A percentile compares a stretch with the other conserved stretches of the same genome.
Conservation (phyloP, 2,797 vertebrate species). For the Lepus townsendii region DNA sequence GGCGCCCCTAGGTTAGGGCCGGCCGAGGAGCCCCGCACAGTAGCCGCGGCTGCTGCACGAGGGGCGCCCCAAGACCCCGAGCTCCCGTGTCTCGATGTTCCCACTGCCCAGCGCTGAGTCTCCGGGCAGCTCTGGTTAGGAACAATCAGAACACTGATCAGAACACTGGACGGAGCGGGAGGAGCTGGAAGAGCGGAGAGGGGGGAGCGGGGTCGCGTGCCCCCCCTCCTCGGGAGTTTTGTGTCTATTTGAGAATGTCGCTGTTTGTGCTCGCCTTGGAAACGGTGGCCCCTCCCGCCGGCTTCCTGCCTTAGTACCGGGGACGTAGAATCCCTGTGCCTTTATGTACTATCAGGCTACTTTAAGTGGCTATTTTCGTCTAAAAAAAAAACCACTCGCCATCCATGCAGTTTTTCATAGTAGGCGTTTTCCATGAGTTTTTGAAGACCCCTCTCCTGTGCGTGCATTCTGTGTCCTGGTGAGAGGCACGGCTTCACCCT, state of each 20-base stretch:
- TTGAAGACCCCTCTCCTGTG: no score
- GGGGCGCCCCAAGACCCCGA: background rate
- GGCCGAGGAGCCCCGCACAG: background rate
- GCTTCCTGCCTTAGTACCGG: no score
- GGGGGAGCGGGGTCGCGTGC: no score
- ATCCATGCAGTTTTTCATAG: no score
- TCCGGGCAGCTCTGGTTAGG: background rate
- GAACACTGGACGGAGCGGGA: background rate
- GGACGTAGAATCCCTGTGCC: no score
- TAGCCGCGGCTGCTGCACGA: background rate
- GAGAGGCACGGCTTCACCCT: no score
- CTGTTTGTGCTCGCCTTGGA: background rate
- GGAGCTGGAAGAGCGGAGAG: background rate
- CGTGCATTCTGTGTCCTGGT: no score
- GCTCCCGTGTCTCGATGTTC: background rate
- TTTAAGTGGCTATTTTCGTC: no score
- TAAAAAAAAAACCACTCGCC: no score
- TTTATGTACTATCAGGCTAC: no score
- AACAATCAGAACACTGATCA: background rate
- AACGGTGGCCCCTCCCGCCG: no score
- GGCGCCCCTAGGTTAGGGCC: background rate
- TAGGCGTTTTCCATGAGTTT: no score
- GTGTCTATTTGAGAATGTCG: background rate
- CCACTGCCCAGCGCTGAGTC: background rate
- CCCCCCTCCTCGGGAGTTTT: background rate